Conservation (phyloP, 1,140 invertebrate genomes). For the Procambarus clarkii region DNA sequence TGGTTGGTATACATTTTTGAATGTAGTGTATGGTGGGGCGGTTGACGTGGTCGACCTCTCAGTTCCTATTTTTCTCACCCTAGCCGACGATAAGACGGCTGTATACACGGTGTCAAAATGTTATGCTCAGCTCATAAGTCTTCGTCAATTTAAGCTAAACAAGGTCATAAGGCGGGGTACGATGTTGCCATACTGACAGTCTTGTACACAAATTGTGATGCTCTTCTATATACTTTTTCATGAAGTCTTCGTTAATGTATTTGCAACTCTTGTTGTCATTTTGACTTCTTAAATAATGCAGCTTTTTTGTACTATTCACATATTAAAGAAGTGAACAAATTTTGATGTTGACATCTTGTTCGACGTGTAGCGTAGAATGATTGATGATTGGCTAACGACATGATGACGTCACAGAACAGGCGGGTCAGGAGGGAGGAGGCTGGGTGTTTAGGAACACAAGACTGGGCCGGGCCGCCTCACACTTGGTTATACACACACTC, state of each 20-base stretch:
- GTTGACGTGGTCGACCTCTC: not conserved
- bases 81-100: not conserved
- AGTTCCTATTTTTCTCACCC: not conserved
- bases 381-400: not conserved
- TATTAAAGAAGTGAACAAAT: not conserved
- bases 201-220: not conserved
- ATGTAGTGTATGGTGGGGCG: not conserved
- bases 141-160: not conserved
- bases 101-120: conserved; percentile 2
- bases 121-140: conserved; percentile 4
- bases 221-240: not conserved
- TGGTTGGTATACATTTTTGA: not conserved
- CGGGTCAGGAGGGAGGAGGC: not conserved
- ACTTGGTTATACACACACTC: not conserved
- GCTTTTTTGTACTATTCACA: not conserved
- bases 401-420: not conserved
- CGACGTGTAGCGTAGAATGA: not conserved
- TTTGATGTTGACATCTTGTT: not conserved
- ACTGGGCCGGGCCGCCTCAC: not conserved
- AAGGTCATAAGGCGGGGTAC: not conserved
- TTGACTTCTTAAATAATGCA: not conserved
- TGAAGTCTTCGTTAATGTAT: not conserved
- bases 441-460: not conserved
- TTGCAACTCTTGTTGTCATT: not conserved
- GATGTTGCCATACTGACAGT: not conserved